Percentiles rank a stretch among this genome's conserved stretches.
Conservation (phyloP, 2,113 vertebrate species). For the Promerops cafer region DNA sequence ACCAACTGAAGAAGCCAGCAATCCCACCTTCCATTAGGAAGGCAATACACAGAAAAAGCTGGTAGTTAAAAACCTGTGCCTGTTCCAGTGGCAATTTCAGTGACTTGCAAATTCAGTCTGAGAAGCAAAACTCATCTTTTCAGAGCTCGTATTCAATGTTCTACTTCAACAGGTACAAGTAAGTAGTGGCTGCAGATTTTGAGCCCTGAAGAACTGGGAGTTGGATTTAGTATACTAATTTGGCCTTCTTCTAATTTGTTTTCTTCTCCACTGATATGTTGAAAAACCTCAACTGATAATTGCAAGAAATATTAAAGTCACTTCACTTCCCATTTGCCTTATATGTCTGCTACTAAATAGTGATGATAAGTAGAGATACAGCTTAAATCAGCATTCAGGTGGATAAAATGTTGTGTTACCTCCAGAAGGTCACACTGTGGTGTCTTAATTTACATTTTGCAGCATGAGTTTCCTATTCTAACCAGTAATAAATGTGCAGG, state of each 20-base stretch:
- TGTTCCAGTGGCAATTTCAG: background rate
- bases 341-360: background rate
- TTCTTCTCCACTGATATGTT: background rate
- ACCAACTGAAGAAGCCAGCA: background rate
- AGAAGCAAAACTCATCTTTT: background rate
- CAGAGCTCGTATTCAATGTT: background rate
- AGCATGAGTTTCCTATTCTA: background rate
- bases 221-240: background rate
- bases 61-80: background rate
- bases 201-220: background rate
- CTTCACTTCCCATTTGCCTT: background rate
- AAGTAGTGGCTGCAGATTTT: background rate
- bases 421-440: background rate
- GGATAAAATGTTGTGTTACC: background rate
- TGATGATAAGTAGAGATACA: background rate
- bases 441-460: constrained; percentile 49
- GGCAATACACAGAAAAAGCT: background rate
- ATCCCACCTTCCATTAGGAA: background rate
- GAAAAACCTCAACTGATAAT: background rate
- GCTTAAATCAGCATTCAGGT: background rate
- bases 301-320: constrained; percentile 9
- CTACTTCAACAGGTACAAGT: background rate
- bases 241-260: background rate
- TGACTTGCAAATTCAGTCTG: background rate
- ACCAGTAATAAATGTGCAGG: background rate